Evolutionary conservation across 2,888 invertebrate species (phyloP), one percentile per base, ranked within the genome.

Genomic region (Salticus scenicus): DNA sequence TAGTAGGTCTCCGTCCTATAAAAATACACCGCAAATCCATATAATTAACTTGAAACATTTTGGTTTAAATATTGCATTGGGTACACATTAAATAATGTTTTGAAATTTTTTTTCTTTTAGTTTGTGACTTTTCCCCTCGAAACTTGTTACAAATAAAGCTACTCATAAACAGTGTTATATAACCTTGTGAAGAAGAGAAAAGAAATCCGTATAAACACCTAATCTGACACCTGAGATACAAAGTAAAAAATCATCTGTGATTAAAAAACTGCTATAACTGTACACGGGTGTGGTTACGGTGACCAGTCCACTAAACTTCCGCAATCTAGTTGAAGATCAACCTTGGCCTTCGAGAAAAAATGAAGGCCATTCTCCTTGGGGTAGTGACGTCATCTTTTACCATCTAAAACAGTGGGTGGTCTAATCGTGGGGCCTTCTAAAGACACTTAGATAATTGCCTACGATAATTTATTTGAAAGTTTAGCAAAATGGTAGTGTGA

Each of bases 291-390:
- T 77, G 83, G 83, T 67, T 20, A 7, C 41, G 57, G 30, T 66
- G 72, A 77, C 71, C 66, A 77, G 67, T 75, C 75, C 33, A 28
- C 71, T 75, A 66, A 69, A 84, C 83, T 84, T 84, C 83, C 83
- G 83, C 76, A 84, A 84, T 84, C 76, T 83, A 57, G 30, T 51
- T 51, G 47, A 57, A 27, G 27, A 41, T 63, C 75, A 77, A 73
- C 77, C 83, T 77, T 84, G 77, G 83, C 77, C 83, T 77, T 84
- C 67, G 41, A 71, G 51, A 67, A 31, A n/a, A n/a, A n/a, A 7
- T 7, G 74, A 74, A 83, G 83, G 83, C 77, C 83, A 83, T 83
- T 83, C 71, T 71, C 71, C 71, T 74, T 57, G 24, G 51, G 80
- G 67, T 37, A 27, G 31, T 81, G 74, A 81, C 82, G 82, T 82